Evolutionary conservation across 2,888 invertebrate species (phyloP).

Genomic region (Hedychridium roseum): DNA sequence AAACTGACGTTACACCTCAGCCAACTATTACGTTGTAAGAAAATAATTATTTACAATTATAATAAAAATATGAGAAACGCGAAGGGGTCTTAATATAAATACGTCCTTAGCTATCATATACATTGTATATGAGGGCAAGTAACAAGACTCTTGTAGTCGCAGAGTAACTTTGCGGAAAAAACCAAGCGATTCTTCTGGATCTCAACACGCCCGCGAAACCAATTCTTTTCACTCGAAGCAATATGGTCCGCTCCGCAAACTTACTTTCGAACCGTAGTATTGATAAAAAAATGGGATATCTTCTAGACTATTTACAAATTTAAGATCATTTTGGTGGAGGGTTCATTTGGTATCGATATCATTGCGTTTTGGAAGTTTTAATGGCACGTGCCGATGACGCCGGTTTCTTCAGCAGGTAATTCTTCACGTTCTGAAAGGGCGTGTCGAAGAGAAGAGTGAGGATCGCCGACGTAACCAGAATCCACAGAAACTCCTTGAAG

Average conservation of each 20-base stretch:
- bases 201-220: too few species aligned
- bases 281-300: too few species aligned
- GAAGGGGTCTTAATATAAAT: constrained; percentile 37
- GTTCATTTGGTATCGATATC: constrained; percentile 19
- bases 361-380: constrained; percentile 38
- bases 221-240: too few species aligned
- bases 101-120: constrained; percentile 49
- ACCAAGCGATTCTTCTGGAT: too few species aligned
- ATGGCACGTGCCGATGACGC: background rate
- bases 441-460: constrained; percentile 73
- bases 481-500: constrained; percentile 69
- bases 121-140: constrained; percentile 53
- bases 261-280: too few species aligned
- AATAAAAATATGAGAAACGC: background rate
- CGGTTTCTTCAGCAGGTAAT: constrained; percentile 62
- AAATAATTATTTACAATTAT: constrained; percentile 8
- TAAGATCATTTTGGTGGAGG: constrained; percentile 2
- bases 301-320: constrained; percentile 28
- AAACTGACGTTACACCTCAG: too few species aligned
- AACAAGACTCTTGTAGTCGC: constrained; percentile 14
- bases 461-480: constrained; percentile 67
- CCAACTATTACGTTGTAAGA: too few species aligned
- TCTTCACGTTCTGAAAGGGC: constrained; percentile 75
- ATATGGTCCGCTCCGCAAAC: too few species aligned
- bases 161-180: too few species aligned